Base-by-base conservation (phyloP, 2,888 invertebrate species). In the Pristionchus fissidentatus region DNA sequence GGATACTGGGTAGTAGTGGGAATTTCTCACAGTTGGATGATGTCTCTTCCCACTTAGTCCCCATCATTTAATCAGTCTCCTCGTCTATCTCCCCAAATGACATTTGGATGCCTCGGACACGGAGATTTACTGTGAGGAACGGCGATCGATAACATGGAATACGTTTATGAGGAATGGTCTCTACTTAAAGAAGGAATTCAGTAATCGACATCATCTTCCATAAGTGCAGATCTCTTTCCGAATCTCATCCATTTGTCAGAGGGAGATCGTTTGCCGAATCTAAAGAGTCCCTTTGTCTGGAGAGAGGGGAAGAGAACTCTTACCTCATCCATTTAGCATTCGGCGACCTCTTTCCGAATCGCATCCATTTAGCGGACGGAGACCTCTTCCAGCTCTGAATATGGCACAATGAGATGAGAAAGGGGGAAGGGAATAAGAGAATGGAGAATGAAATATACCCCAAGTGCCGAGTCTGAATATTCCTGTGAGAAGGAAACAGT, bases 301-400 rank as follows among this genome's bases (percentile, higher is more conserved):
- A 41, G 8, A 41, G 13, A 38, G 22, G 49, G 22, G 19, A 15
- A 78, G 19, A 10, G 22, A 57, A 57, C n/a, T 57, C n/a, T 15
- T 57, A 88, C 88, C 88, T 87, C 90, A 90, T 90, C 90, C 90
- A 90, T 77, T 90, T 90, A n/a, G 90, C 90, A 41, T 86, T 87
- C n/a, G 91, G 90, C n/a, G 89, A 89, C 57, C 91, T 84, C 85
- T 91, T 91, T 43, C 91, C 91, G 84, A 91, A 91, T 75, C 91
- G 85, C 90, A 91, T 91, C 90, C 90, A 91, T 83, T 91, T 91
- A 35, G 32, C 10, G 32, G 62, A 62, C 10, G 62, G 62, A 62
- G 62, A 62, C 22, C 62, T 62, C 62, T 62, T 62, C 62, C 62
- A 62, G 19, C 35, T 62, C 62, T 62, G 62, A 62, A 32, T 35